Conservation (phyloP, 2,888 invertebrate genomes). For the Dichetophora obliterata region DNA sequence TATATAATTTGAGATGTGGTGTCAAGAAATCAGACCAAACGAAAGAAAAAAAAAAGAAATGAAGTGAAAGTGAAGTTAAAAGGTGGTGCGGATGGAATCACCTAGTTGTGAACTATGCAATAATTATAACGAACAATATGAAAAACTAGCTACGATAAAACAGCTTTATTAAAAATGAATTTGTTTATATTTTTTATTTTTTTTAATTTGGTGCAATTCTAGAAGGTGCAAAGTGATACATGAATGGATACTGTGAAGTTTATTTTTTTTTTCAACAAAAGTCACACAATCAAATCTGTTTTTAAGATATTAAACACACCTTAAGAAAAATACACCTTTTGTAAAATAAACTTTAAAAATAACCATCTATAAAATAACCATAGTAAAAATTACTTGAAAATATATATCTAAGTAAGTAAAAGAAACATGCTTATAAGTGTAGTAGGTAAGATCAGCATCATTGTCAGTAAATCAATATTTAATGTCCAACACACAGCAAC, state of each 20-base stretch:
- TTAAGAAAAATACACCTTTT: background rate
- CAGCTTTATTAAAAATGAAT: background rate
- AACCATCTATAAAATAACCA: background rate
- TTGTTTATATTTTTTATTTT: background rate
- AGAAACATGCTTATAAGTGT: background rate
- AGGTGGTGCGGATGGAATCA: background rate
- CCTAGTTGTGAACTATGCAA: conserved; percentile 11
- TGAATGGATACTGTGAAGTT: background rate
- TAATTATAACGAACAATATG: conserved; percentile 33
- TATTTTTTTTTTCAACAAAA: background rate
- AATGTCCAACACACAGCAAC: conserved; percentile 54
- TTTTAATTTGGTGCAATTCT: background rate
- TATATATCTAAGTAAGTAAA: background rate
- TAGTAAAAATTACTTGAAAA: background rate
- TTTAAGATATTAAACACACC: background rate
- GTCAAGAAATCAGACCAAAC: conserved; percentile 25
- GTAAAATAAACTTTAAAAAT: background rate
- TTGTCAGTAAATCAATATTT: conserved; percentile 36
- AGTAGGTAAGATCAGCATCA: background rate
- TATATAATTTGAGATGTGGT: conserved; percentile 28
- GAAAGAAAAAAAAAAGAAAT: background rate
- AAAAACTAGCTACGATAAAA: conserved; percentile 20
- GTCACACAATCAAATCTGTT: background rate
- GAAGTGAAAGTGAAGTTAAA: conserved; percentile 16
- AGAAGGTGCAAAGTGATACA: background rate